phyloP scores from a whole-genome alignment of 2,888 invertebrate genomes.

The Machimus atricapillus region DNA sequence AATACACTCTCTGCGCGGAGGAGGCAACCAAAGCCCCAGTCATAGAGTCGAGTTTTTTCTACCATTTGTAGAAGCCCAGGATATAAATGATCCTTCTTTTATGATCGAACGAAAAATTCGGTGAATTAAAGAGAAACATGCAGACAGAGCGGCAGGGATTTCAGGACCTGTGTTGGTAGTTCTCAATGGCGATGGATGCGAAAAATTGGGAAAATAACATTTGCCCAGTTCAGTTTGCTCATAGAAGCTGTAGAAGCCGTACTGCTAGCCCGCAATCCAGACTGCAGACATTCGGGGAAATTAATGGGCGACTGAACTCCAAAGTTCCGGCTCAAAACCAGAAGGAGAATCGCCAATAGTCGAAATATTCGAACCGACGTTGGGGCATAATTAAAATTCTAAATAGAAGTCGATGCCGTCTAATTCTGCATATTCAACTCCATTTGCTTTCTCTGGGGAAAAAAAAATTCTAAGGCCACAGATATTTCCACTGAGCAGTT shows the following conservation, averaged over 20 bases:
- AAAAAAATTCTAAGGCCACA: neutral
- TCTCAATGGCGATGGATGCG: neutral
- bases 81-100: constrained; percentile 34
- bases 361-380: neutral
- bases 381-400: neutral
- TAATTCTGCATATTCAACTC: neutral
- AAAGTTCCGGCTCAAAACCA: neutral
- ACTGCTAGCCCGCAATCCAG: neutral
- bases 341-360: neutral
- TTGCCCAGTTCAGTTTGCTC: neutral
- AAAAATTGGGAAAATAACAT: constrained; percentile 8
- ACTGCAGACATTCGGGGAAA: neutral
- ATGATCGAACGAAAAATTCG: constrained; percentile 24
- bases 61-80: constrained; percentile 13
- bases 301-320: neutral
- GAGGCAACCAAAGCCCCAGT: neutral
- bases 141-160: neutral
- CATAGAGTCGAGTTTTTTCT: neutral
- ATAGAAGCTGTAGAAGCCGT: neutral
- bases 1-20: neutral
- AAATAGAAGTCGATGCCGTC: neutral
- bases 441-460: neutral
- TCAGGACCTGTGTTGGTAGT: neutral
- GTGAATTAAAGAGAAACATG: constrained; percentile 22
- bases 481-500: neutral